Evolutionary conservation across 2,113 vertebrate genomes (phyloP).

Genomic region (Pterocles burchelli): DNA sequence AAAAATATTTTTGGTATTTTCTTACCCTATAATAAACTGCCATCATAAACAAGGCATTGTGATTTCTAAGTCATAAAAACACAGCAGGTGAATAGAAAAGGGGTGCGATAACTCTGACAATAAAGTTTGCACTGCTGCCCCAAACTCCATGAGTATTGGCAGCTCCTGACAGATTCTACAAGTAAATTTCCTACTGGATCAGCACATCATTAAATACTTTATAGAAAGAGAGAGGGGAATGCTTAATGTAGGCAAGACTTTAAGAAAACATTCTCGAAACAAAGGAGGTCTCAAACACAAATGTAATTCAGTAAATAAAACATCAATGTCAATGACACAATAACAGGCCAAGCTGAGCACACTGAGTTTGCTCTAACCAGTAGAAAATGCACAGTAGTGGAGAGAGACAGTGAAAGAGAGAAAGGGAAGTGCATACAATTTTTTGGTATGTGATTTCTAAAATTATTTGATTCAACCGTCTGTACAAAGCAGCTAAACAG

Average conservation of each 20-base stretch:
- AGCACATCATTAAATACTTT: conserved; percentile 18
- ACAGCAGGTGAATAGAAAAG: conserved; percentile 56
- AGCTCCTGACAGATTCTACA: not conserved
- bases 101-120: conserved; percentile 50
- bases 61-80: conserved; percentile 62
- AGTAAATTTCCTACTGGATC: conserved; percentile 44
- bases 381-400: not conserved
- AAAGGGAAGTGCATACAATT: not conserved
- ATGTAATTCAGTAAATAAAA: not conserved
- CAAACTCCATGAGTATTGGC: conserved; percentile 23
- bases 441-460: not conserved
- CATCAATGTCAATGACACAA: not conserved
- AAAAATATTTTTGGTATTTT: conserved; percentile 59
- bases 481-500: not conserved
- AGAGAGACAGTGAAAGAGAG: not conserved
- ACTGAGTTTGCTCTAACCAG: not conserved
- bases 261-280: not conserved
- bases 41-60: conserved; percentile 52
- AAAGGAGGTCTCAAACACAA: not conserved
- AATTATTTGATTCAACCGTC: not conserved
- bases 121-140: conserved; percentile 44
- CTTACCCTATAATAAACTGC: conserved; percentile 43
- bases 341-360: not conserved
- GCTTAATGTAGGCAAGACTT: not conserved
- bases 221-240: not conserved